Evolutionary conservation across 2,113 vertebrate species (phyloP).

Genomic region (Strix uralensis): DNA sequence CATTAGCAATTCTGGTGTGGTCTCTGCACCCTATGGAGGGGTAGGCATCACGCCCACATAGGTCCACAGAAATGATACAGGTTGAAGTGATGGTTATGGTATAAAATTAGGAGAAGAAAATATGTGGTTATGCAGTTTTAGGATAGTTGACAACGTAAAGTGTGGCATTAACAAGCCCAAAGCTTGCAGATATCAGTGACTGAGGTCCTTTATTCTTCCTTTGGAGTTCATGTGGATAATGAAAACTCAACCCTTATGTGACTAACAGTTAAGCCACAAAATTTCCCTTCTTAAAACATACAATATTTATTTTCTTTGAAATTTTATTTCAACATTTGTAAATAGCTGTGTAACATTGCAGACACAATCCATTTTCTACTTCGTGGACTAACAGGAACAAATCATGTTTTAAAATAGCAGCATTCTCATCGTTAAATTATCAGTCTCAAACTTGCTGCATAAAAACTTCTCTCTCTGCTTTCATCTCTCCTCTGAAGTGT

Average conservation of each 20-base stretch:
- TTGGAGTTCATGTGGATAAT: accelerated
- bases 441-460: background rate
- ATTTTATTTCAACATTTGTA: slow-evolving; percentile 15
- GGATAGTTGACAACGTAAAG: background rate
- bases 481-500: background rate
- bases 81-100: background rate
- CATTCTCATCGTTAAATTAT: background rate
- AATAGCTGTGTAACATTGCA: slow-evolving; percentile 29
- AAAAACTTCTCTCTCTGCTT: background rate
- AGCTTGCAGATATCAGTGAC: background rate
- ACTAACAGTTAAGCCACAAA: background rate
- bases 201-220: background rate
- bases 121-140: accelerated
- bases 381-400: background rate
- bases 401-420: background rate
- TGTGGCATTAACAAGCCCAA: background rate
- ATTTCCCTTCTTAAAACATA: background rate
- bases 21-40: background rate
- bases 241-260: background rate
- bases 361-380: slow-evolving; percentile 34
- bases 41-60: background rate
- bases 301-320: background rate
- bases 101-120: background rate
- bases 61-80: background rate
- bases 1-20: accelerated